A percentile compares a stretch with the other conserved stretches of the same genome.
Evolutionary conservation across 1,140 invertebrate genomes (phyloP).

Genomic region (Globodera rostochiensis): DNA sequence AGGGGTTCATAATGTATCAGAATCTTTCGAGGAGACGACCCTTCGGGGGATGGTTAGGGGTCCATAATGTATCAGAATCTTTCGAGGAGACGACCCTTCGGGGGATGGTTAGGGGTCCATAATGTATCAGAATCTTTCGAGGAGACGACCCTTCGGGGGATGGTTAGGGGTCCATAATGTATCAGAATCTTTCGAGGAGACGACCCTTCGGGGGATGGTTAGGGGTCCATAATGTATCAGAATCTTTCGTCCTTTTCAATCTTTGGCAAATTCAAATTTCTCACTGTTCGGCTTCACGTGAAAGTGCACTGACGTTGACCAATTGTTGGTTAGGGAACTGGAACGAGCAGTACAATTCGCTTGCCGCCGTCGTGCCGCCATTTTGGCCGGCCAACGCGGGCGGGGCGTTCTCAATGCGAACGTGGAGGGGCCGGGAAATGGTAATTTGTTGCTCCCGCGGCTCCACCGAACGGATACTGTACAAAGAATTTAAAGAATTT

Average conservation of each 20-base stretch:
- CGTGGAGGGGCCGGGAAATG: conserved; percentile 50
- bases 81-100: too few relatives aligned
- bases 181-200: too few relatives aligned
- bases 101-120: neutral
- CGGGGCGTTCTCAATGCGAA: conserved; percentile 58
- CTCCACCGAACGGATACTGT: conserved; percentile 56
- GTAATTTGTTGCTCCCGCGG: conserved; percentile 63
- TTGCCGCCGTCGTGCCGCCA: conserved; percentile 1
- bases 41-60: too few relatives aligned
- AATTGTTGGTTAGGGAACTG: conserved; percentile 47
- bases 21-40: too few relatives aligned
- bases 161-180: too few relatives aligned
- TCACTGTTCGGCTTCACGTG: conserved; percentile 24
- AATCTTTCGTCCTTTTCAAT: too few relatives aligned
- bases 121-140: neutral
- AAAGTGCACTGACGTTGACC: conserved; percentile 45
- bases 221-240: too few relatives aligned
- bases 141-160: too few relatives aligned
- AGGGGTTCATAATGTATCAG: too few relatives aligned
- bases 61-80: too few relatives aligned
- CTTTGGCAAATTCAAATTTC: neutral
- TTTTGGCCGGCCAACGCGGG: conserved; percentile 33
- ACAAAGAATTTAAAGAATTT: conserved; percentile 36
- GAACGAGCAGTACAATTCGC: conserved; percentile 45
- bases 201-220: too few relatives aligned